Percentiles rank a stretch among this genome's conserved stretches.
Evolutionary conservation across 2,797 vertebrate genomes (phyloP).

Genomic region (Tenualosa thibaudeaui): DNA sequence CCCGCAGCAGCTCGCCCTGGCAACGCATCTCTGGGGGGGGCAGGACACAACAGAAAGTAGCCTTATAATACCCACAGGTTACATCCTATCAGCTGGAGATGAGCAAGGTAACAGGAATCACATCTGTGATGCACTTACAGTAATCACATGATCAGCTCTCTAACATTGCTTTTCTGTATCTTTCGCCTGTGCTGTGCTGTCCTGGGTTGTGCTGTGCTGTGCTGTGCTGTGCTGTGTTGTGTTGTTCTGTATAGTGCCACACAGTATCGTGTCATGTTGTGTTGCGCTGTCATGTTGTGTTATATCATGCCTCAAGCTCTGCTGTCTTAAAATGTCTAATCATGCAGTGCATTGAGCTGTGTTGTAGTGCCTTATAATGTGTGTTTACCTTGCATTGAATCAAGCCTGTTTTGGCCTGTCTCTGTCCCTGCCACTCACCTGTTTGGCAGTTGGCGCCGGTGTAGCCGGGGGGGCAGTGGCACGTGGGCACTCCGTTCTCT

Average conservation of each 20-base stretch:
- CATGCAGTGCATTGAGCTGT: neutral
- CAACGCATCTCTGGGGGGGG: constrained; percentile 79
- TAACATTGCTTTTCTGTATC: too few species aligned
- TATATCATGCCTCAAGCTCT: neutral
- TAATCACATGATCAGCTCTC: too few species aligned
- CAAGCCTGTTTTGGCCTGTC: too few species aligned
- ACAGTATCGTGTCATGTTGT: too few species aligned
- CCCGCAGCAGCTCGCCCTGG: constrained; percentile 86
- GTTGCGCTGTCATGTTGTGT: too few species aligned
- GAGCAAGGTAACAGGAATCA: too few species aligned
- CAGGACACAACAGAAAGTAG: neutral
- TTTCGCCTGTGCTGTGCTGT: neutral
- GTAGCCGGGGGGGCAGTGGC: constrained; percentile 84
- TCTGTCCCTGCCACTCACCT: constrained; percentile 69
- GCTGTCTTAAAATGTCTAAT: too few species aligned
- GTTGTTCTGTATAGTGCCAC: neutral
- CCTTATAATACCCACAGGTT: too few species aligned
- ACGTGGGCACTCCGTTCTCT: constrained; percentile 79
- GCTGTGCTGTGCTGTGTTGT: neutral
- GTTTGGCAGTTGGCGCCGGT: constrained; percentile 83
- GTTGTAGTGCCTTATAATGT: neutral
- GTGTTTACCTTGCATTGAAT: neutral
- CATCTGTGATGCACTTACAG: too few species aligned
- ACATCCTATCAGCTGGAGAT: too few species aligned
- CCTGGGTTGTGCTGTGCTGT: neutral